Base-by-base conservation (phyloP, 2,888 invertebrate species). In the Eupithecia dodoneata region DNA sequence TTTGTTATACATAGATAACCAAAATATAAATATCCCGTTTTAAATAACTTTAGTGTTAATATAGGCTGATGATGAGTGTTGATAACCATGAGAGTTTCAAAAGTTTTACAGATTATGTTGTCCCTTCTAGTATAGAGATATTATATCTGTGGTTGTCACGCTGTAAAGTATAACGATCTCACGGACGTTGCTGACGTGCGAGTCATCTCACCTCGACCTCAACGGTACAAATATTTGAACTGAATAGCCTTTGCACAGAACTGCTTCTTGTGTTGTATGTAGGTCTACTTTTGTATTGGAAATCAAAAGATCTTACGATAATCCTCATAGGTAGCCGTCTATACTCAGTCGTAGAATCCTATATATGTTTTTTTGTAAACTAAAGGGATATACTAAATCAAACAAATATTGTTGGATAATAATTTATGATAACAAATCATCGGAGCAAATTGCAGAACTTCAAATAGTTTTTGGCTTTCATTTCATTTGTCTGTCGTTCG, bases 171-270 rank as follows among this genome's bases (percentile, higher is more conserved):
- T 83, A 82, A 82, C 83, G 80, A 84, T 85, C 81, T 87, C 88
- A 87, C 69, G 88, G 88, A 86, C 88, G 75, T 30, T 45, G 80
- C 82, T 88, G 87, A 88, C 88, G 88, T 88, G 10, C 88, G 88
- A 76, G 55, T 59, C 55, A 81, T 76, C 66, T 78, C 69, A 72
- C 81, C 80, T 80, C 79, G 78, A 79, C 84, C 85, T 77, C 83
- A 73, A 49, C 52, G 69, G 44, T 55, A 79, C 83, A 80, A 83
- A 83, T 83, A 83, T 83, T 83, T 83, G 79, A 79, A 77, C 80
- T 82, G 76, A 80, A 78, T 75, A 78, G 59, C 72, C 75, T 72
- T 67, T 75, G 79, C 73, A 65, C n/a, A 49, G 75, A 67, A 18
- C 44, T 47, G 45, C 45, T 47, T 13, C 45, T 47, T 45, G 45